Evolutionary conservation across 1,140 invertebrate genomes (phyloP).

Genomic region (Drosophila repletoides): DNA sequence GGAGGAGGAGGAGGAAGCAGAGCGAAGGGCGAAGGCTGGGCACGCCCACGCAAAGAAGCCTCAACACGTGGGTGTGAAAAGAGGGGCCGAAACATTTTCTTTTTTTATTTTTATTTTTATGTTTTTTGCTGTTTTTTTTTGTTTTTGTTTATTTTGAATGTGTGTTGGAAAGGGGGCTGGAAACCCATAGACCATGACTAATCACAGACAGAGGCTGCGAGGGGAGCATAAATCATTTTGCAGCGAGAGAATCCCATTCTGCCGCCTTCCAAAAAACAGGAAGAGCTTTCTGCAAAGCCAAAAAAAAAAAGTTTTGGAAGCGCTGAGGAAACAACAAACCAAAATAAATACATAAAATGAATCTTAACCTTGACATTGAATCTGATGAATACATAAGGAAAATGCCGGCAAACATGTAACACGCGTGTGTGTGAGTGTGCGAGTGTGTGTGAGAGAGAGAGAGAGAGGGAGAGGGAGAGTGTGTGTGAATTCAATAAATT

Average conservation of each 20-base stretch:
- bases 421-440: conserved; percentile 2
- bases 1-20: not conserved
- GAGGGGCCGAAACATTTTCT: conserved; percentile 22
- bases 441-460: conserved; percentile 7
- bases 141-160: too few relatives aligned
- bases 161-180: not conserved
- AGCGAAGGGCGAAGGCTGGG: not conserved
- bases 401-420: conserved; percentile 59
- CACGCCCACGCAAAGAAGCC: not conserved
- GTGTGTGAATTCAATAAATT: conserved; percentile 18
- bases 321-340: conserved; percentile 40
- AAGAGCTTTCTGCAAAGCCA: conserved; percentile 70
- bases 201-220: conserved; percentile 7
- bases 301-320: conserved; percentile 39
- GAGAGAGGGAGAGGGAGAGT: conserved; percentile 6
- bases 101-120: too few relatives aligned
- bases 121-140: too few relatives aligned
- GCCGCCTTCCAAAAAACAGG: too few relatives aligned
- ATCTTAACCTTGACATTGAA: conserved; percentile 78
- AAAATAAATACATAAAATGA: conserved; percentile 59
- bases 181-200: conserved; percentile 34
- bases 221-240: conserved; percentile 47
- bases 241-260: conserved; percentile 41
- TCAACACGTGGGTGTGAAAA: conserved; percentile 20
- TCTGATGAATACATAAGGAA: conserved; percentile 52